A percentile compares a stretch with the other conserved stretches of the same genome.
Evolutionary conservation across 2,113 vertebrate genomes (phyloP).

Genomic region (Cryptotis parvus): DNA sequence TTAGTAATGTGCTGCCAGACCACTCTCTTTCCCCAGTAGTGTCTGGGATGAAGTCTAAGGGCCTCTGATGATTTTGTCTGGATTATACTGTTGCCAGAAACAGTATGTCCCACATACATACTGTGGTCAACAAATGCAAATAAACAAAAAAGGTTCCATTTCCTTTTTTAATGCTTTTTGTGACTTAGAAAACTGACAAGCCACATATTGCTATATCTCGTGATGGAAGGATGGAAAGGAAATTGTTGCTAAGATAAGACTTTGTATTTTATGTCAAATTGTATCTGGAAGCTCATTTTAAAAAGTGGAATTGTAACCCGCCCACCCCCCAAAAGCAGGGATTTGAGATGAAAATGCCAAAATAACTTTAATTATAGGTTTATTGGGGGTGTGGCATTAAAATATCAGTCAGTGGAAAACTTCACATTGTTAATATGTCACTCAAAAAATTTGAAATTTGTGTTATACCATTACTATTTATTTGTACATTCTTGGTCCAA

Average conservation of each 20-base stretch:
- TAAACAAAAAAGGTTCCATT: background rate
- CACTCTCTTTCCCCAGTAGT: background rate
- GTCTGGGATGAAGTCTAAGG: background rate
- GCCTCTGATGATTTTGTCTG: background rate
- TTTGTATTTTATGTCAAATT: conserved; percentile 79
- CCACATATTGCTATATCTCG: conserved; percentile 2
- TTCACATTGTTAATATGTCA: conserved; percentile 77
- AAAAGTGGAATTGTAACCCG: conserved; percentile 73
- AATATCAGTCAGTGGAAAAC: conserved; percentile 82
- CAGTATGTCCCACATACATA: background rate
- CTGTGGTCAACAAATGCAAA: conserved; percentile 34
- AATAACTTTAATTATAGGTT: conserved; percentile 83
- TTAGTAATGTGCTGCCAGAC: background rate
- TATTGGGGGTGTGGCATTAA: conserved; percentile 77
- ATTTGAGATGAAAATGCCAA: conserved; percentile 82
- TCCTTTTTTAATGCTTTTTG: background rate
- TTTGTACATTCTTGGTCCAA: conserved; percentile 75
- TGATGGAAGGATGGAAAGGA: conserved; percentile 36
- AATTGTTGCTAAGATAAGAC: conserved; percentile 72
- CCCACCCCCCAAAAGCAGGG: conserved; percentile 76
- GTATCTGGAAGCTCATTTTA: conserved; percentile 76
- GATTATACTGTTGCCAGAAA: background rate
- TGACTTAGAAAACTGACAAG: conserved; percentile 54
- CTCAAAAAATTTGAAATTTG: conserved; percentile 78
- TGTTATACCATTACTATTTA: conserved; percentile 79